phyloP scores from a whole-genome alignment of 1,140 invertebrate genomes.

The Leptopilina boulardi region DNA sequence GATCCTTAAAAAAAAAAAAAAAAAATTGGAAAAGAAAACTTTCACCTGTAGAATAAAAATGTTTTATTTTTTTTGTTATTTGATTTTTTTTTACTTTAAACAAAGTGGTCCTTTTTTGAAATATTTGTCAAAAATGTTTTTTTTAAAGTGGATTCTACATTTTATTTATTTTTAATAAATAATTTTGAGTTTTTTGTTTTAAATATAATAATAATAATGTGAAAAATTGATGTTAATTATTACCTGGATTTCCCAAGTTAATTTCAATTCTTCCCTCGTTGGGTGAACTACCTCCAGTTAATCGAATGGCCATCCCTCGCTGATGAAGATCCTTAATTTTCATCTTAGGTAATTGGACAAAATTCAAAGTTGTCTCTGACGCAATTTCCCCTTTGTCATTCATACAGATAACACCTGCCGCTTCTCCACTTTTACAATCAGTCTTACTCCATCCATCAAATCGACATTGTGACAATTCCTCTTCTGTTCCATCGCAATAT shows the following conservation, averaged over 20 bases:
- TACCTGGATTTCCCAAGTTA: conserved; percentile 71
- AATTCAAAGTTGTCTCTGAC: conserved; percentile 43
- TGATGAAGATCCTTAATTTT: conserved; percentile 70
- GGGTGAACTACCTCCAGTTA: conserved; percentile 80
- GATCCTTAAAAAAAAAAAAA: conserved; percentile 2
- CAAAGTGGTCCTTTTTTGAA: background rate
- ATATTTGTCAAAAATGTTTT: too few species aligned
- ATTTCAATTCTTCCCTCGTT: conserved; percentile 89
- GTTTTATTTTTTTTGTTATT: background rate
- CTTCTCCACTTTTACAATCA: conserved; percentile 87
- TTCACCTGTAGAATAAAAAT: background rate
- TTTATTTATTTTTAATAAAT: too few species aligned
- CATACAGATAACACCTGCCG: conserved; percentile 87
- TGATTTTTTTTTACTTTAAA: too few species aligned
- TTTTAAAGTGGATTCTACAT: too few species aligned
- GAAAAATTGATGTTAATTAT: conserved; percentile 3
- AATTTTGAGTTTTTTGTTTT: too few species aligned
- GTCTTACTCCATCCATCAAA: conserved; percentile 90
- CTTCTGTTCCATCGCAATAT: conserved; percentile 88
- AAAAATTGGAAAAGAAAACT: background rate
- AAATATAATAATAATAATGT: too few species aligned
- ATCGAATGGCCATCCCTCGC: conserved; percentile 71
- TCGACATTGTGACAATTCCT: conserved; percentile 82
- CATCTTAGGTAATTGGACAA: conserved; percentile 53
- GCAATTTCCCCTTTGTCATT: conserved; percentile 60